Conservation (phyloP, 2,113 vertebrate species). For the Helogale parvula region DNA sequence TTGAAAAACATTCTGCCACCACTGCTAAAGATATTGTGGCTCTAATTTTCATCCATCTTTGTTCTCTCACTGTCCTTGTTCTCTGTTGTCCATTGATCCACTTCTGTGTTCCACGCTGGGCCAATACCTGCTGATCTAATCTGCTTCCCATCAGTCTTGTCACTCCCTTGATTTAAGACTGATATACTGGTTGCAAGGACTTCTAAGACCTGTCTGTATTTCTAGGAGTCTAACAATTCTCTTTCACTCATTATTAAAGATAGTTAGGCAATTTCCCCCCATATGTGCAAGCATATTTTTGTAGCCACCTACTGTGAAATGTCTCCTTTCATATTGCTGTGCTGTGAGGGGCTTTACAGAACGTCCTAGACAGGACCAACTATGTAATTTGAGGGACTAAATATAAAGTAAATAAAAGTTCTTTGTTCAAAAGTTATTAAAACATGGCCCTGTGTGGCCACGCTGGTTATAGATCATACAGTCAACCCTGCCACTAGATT, state of each 20-base stretch:
- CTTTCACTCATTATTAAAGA: background rate
- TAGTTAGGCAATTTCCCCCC: background rate
- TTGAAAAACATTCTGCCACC: background rate
- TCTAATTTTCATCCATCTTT: background rate
- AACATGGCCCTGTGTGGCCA: background rate
- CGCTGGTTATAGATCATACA: background rate
- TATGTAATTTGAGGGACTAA: background rate
- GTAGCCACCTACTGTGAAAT: background rate
- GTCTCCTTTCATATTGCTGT: background rate
- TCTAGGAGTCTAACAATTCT: background rate
- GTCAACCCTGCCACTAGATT: background rate
- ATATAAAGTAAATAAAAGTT: background rate
- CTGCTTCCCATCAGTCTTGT: background rate
- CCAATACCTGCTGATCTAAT: background rate
- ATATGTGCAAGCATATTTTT: background rate
- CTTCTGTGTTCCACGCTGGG: background rate
- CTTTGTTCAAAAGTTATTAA: background rate
- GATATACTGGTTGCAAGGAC: background rate
- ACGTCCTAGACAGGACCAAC: background rate
- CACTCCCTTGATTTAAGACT: constrained; percentile 41
- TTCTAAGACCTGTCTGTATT: background rate
- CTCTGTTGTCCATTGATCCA: background rate
- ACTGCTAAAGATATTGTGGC: background rate
- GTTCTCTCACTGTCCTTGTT: constrained; percentile 25
- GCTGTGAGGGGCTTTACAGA: background rate